phyloP scores from a whole-genome alignment of 2,888 invertebrate genomes.

The Stenodema calcarata region DNA sequence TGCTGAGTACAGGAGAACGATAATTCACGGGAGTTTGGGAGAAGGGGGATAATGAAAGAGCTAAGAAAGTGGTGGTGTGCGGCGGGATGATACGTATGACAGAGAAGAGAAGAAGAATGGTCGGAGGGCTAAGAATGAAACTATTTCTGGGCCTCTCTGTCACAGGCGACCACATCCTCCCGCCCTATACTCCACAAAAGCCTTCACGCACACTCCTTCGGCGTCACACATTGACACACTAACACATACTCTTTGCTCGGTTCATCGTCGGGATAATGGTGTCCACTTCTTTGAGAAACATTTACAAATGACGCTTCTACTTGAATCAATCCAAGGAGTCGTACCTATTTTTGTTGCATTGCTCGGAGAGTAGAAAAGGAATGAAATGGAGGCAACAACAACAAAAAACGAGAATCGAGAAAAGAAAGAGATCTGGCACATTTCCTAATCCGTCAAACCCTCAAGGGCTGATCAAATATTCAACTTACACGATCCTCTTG shows the following conservation, averaged over 20 bases:
- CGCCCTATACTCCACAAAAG: not conserved
- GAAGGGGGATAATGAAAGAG: not conserved
- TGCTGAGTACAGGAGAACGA: not conserved
- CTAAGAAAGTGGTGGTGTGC: not conserved
- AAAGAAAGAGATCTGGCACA: not conserved
- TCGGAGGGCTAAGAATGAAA: conserved; percentile 36
- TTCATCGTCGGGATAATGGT: not conserved
- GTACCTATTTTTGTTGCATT: not conserved
- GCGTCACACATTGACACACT: not conserved
- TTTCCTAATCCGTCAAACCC: not conserved
- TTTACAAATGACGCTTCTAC: not conserved
- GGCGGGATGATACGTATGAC: conserved; percentile 11
- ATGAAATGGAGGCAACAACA: not conserved
- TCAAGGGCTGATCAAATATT: not conserved
- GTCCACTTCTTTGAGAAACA: not conserved
- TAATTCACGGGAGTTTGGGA: not conserved
- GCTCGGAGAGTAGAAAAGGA: not conserved
- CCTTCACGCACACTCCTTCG: not conserved
- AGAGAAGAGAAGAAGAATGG: conserved; percentile 30
- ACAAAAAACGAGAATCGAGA: not conserved
- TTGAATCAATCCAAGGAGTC: not conserved
- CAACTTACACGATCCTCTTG: too few species aligned
- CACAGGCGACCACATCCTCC: conserved; percentile 3
- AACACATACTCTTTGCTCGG: not conserved
- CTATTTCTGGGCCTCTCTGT: conserved; percentile 33